A percentile compares a stretch with the other conserved stretches of the same genome.
These are phyloP conservation scores for Latheticus oryzae DNA, from an alignment of 2,888 invertebrate species.

Conservation along the genomic window DNA sequence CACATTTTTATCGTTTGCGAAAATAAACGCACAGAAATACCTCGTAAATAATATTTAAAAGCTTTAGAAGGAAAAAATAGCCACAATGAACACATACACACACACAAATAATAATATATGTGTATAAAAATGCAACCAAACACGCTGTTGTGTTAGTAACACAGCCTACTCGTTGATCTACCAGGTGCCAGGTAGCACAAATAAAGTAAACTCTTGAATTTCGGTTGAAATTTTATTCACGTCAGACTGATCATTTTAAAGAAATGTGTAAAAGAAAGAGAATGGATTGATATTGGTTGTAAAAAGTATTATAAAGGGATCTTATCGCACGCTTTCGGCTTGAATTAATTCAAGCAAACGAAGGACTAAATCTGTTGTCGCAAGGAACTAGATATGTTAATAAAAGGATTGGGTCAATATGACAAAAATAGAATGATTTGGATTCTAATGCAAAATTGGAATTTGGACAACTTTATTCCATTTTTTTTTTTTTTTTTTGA, in stretches of 20 bases:
- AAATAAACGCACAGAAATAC: too few relatives aligned
- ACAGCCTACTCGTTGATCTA: conserved; percentile 40
- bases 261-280: neutral
- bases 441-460: too few relatives aligned
- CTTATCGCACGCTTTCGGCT: neutral
- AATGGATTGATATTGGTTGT: neutral
- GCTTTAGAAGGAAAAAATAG: neutral
- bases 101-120: too few relatives aligned
- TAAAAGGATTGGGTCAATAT: too few relatives aligned
- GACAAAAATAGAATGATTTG: too few relatives aligned
- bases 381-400: too few relatives aligned
- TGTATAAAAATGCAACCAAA: conserved; percentile 34
- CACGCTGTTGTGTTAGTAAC: conserved; percentile 25
- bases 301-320: neutral
- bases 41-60: conserved; percentile 11
- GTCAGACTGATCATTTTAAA: conserved; percentile 15
- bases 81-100: conserved; percentile 3
- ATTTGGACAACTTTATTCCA: too few relatives aligned
- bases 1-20: too few relatives aligned
- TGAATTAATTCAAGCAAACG: too few relatives aligned
- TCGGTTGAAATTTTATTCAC: conserved; percentile 42
- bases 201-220: conserved; percentile 42
- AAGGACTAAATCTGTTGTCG: too few relatives aligned
- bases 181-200: conserved; percentile 49
- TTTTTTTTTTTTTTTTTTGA: too few relatives aligned